Evolutionary conservation across 2,113 vertebrate genomes (phyloP).

Genomic region (Chrysochloris asiatica): DNA sequence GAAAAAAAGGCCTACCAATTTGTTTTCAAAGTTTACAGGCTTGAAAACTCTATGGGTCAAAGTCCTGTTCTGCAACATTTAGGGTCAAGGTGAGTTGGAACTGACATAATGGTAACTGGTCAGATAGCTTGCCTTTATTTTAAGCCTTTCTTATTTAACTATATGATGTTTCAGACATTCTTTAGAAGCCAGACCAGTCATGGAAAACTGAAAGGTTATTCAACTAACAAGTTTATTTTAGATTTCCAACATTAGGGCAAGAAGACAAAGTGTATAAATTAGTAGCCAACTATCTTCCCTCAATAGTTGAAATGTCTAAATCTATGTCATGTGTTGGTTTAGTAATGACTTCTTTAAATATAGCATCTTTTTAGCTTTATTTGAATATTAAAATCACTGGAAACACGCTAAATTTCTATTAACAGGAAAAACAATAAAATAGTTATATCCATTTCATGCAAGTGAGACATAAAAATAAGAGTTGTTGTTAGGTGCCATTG

Average conservation of each 20-base stretch:
- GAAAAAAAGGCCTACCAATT: neutral
- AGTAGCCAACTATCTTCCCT: neutral
- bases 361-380: neutral
- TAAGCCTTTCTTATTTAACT: neutral
- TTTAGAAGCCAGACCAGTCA: neutral
- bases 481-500: too few species aligned
- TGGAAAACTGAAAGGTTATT: slow-evolving; percentile 23
- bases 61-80: neutral
- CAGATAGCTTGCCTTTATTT: neutral
- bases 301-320: slow-evolving; percentile 17
- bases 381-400: neutral
- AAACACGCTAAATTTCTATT: neutral
- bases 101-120: neutral
- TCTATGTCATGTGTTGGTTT: neutral
- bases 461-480: slow-evolving; percentile 9
- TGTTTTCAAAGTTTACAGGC: neutral
- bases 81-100: neutral
- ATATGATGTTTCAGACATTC: slow-evolving; percentile 34
- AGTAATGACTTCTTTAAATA: neutral
- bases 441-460: neutral
- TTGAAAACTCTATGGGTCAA: neutral
- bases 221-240: neutral
- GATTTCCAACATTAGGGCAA: neutral
- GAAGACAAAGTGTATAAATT: slow-evolving; percentile 18
- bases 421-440: neutral